Base-by-base conservation (phyloP, 2,113 vertebrate genomes). In the Xiphorhynchus elegans region DNA sequence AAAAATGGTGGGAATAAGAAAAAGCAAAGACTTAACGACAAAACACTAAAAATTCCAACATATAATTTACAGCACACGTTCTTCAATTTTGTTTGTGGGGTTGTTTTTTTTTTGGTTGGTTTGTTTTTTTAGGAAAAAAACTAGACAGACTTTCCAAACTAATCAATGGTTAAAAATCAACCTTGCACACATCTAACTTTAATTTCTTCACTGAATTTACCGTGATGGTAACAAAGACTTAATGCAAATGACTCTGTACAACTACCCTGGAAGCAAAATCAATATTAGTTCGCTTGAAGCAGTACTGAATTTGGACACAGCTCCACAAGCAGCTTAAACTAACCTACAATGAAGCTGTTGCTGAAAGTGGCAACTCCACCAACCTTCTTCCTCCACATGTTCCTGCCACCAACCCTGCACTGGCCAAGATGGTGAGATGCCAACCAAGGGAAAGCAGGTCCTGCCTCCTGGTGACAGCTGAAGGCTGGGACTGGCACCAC, bases 401-500 rank as follows among this genome's bases (percentile, higher is more conserved):
- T 63, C 37, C 60, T 15, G 42, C 33, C 56, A 69, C 49, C 39
- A 89, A 49, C 55, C 37, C 29, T 25, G 24, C 8, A 17, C 47
- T 52, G 17, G 12, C 29, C 1, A 0, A 64, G 29, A 20, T 75
- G 2, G 0, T 14, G 31, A 52, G 55, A 39, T 29, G 20, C 17
- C 67, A 69, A 37, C 6, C 8, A 17, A 19, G 15, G n/a, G 21
- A 80, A 64, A 81, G 49, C 12, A 33, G 49, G 42, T 84, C 44
- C 62, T 58, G 37, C 29, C 24, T 58, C 37, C 44, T 66, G 23
- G 40, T 13, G 40, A 62, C 0, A 3, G 52, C 73, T 25, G 25
- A 63, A 84, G 17, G 42, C 42, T 1, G 1, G 20, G 50, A 81
- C 44, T 26, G 29, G 39, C 31, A 86, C 11, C 19, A 47, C 13